Evolutionary conservation across 2,888 invertebrate genomes (phyloP).

Genomic region (Acanthosoma haemorrhoidale): DNA sequence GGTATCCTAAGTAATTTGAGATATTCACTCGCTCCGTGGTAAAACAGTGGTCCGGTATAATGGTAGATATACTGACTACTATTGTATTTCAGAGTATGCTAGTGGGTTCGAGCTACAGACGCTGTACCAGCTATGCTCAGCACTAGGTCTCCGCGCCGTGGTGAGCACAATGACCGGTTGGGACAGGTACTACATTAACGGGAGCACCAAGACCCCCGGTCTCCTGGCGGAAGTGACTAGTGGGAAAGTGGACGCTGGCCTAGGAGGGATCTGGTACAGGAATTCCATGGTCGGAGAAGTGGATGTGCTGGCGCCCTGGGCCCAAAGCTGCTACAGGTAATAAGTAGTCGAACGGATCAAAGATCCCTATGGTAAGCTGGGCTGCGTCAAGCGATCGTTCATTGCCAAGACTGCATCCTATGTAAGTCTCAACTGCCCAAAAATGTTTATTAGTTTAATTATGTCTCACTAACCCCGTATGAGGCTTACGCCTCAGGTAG

Average conservation of each 20-base stretch:
- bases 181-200: not conserved
- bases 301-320: not conserved
- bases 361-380: no score
- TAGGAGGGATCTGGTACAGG: conserved; percentile 8
- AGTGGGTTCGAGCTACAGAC: not conserved
- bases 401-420: no score
- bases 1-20: no score
- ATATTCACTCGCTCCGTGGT: no score
- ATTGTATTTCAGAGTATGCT: not conserved
- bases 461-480: no score
- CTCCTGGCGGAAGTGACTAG: not conserved
- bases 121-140: not conserved
- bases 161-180: not conserved
- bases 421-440: no score
- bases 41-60: no score
- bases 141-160: not conserved
- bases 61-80: no score
- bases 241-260: not conserved
- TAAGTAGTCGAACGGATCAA: not conserved
- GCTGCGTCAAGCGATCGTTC: no score
- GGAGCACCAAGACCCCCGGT: not conserved
- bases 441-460: no score
- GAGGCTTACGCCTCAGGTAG: no score
- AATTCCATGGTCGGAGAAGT: not conserved
- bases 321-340: not conserved